A percentile compares a stretch with the other conserved stretches of the same genome.
Evolutionary conservation across 2,113 vertebrate species (phyloP).

Genomic region (Indicator indicator): DNA sequence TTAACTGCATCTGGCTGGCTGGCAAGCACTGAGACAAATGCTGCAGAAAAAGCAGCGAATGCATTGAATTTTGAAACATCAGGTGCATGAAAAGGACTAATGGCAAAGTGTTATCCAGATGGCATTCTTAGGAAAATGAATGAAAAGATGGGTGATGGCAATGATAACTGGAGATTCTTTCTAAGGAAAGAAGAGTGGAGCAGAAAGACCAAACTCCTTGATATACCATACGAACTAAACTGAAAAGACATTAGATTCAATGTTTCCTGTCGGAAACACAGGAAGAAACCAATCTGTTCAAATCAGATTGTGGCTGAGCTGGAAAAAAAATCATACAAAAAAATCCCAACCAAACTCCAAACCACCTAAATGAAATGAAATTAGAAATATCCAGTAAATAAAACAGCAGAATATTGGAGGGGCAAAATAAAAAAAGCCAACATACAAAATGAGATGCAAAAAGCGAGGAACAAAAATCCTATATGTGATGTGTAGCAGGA

Average conservation of each 20-base stretch:
- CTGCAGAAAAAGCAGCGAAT: neutral
- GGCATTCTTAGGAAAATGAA: neutral
- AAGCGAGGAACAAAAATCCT: neutral
- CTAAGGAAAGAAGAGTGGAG: neutral
- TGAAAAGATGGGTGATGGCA: neutral
- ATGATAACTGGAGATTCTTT: neutral
- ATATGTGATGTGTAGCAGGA: neutral
- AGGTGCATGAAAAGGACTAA: neutral
- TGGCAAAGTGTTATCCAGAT: neutral
- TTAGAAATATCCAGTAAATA: neutral
- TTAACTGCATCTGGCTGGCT: neutral
- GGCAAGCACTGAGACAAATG: neutral
- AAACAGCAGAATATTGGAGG: neutral
- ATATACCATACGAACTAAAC: accelerated
- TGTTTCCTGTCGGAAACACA: neutral
- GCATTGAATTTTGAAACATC: neutral
- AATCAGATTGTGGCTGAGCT: neutral
- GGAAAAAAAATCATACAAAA: neutral
- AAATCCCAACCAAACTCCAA: too few species aligned
- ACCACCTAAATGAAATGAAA: neutral
- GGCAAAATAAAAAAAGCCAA: neutral
- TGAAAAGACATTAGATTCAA: neutral
- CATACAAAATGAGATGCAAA: neutral
- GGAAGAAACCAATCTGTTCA: neutral
- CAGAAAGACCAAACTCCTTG: neutral